Conservation (phyloP, 23 tunicate species). For the Styela clava region DNA sequence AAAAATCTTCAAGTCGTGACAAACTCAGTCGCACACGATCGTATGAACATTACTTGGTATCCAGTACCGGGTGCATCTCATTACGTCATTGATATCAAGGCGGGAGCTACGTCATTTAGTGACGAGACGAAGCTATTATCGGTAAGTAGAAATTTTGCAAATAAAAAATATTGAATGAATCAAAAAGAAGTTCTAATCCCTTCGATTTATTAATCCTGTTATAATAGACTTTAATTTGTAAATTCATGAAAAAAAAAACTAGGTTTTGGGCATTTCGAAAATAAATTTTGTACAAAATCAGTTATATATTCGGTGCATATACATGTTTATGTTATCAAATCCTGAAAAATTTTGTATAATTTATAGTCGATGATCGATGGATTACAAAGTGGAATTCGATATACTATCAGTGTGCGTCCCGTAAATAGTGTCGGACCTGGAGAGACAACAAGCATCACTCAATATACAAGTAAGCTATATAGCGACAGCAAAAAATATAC, state of each 20-base stretch:
- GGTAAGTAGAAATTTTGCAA: slow-evolving; percentile 5
- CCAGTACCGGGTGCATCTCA: slow-evolving; percentile 47
- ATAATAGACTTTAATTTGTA: no score
- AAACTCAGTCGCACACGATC: slow-evolving; percentile 52
- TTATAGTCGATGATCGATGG: slow-evolving; percentile 30
- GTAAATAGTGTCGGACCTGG: slow-evolving; percentile 82
- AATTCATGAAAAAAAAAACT: no score
- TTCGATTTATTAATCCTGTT: no score
- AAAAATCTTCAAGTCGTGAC: slow-evolving; percentile 36
- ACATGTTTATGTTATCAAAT: no score
- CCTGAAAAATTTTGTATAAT: no score
- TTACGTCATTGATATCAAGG: slow-evolving; percentile 49
- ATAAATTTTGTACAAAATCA: no score
- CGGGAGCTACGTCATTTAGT: slow-evolving; percentile 17
- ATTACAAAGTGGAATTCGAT: slow-evolving; percentile 33
- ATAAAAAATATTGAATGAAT: background rate
- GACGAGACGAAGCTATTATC: slow-evolving; percentile 3
- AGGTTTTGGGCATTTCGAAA: no score
- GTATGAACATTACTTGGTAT: slow-evolving; percentile 79
- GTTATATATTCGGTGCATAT: no score
- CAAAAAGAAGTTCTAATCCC: no score
- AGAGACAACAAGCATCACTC: slow-evolving; percentile 41
- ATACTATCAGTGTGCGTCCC: slow-evolving; percentile 53
- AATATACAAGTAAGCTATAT: slow-evolving; percentile 58
- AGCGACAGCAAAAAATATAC: background rate